Base-by-base conservation (phyloP, 35 echinoderm and acorn worm genomes). In the Apostichopus californicus region DNA sequence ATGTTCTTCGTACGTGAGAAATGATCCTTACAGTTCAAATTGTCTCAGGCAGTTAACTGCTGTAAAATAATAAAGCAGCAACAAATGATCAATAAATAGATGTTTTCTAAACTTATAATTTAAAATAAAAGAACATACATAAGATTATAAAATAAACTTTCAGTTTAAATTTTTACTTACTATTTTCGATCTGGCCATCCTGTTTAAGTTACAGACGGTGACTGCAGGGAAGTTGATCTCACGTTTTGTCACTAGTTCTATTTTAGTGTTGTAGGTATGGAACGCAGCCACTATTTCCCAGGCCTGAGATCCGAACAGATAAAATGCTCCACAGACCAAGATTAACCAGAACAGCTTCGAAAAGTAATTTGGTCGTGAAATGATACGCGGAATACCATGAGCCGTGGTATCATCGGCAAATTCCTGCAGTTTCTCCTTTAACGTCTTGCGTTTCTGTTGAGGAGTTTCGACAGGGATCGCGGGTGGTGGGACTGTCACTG, bases 121-220 rank as follows among this genome's bases (percentile, higher is more conserved):
- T 46, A 46, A 46, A 46, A 46, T 46, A 46, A 46, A 46, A 46
- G 34, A 46, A 46, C 34, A 46, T 46, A 46, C 34, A 4, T 46
- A 46, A 46, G 34, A 46, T 46, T 46, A 46, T 46, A 46, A 46
- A 46, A 46, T 46, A 0, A 46, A 46, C 0, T 46, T 46, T 46
- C 0, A 46, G 34, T 4, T 46, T 46, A 46, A 46, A 46, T 46
- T 0, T 68, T 1, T 28, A 87, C 86, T 87, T 28, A 92, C 77
- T 28, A 96, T 17, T 60, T 92, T 73, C 21, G 96, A 95, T 18
- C 94, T 86, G 11, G 54, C 79, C 86, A 98, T 77, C 7, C 94
- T 92, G 80, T 98, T 98, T 92, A 95, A 90, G 53, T 98, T 98
- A 60, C 96, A 98, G 15, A 98, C 88, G 2, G 96, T 98, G 5